These are phyloP conservation scores for Emys orbicularis DNA, from an alignment of 2,797 vertebrate genomes.

Conservation along the genomic window DNA sequence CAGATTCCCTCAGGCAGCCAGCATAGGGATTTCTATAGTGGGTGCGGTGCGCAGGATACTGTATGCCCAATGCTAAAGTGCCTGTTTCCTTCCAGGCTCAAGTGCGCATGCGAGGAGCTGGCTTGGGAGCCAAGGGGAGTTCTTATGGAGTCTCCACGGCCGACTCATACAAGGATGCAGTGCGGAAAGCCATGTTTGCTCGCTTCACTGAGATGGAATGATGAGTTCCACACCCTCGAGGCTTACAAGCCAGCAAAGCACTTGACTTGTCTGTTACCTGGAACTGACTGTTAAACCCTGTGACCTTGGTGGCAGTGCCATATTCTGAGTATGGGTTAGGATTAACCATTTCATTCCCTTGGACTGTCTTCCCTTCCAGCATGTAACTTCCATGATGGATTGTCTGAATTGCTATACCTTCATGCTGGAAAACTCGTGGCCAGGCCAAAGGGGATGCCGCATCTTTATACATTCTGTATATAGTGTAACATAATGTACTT, in stretches of 20 bases:
- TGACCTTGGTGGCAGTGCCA: conserved; percentile 69
- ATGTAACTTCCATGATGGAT: conserved; percentile 58
- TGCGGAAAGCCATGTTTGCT: conserved; percentile 99
- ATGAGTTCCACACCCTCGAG: neutral
- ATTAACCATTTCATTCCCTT: conserved; percentile 71
- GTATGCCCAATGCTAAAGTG: neutral
- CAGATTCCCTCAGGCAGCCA: neutral
- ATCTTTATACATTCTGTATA: conserved; percentile 75
- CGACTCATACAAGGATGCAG: conserved; percentile 97
- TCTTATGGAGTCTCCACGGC: conserved; percentile 93
- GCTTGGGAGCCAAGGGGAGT: conserved; percentile 95
- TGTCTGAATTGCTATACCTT: conserved; percentile 46
- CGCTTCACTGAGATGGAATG: conserved; percentile 98
- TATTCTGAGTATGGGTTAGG: conserved; percentile 66
- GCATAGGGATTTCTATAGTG: neutral
- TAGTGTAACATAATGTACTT: conserved; percentile 77
- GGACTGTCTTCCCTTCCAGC: conserved; percentile 54
- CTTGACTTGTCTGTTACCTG: neutral
- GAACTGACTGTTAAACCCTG: conserved; percentile 66
- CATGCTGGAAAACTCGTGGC: conserved; percentile 67
- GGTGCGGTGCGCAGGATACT: neutral
- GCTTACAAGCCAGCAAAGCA: neutral
- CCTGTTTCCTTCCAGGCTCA: conserved; percentile 87
- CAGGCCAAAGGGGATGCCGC: conserved; percentile 59
- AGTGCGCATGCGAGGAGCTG: conserved; percentile 94